Conservation (phyloP, 2,888 invertebrate genomes). For the Pollenia griseotomentosa region DNA sequence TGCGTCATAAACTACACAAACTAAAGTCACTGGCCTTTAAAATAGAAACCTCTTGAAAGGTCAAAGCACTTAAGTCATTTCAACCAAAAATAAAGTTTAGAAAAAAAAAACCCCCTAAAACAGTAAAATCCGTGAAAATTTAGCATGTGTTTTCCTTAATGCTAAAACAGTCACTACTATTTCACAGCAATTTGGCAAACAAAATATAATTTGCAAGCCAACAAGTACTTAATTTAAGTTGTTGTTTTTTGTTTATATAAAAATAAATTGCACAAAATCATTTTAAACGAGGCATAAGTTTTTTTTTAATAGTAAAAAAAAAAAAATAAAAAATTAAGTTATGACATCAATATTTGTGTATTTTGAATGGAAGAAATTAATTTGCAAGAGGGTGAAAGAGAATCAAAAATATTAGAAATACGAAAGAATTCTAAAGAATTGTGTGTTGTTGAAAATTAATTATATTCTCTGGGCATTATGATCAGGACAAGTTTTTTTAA, state of each 20-base stretch:
- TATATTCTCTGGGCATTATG: no score
- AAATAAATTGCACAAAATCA: conserved; percentile 20
- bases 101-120: conserved; percentile 1
- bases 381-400: background rate
- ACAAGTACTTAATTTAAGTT: conserved; percentile 5
- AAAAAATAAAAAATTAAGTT: background rate
- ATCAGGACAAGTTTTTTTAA: no score
- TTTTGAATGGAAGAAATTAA: background rate
- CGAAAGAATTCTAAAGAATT: background rate
- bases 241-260: background rate
- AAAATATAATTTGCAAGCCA: conserved; percentile 57
- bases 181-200: conserved; percentile 54
- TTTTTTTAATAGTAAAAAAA: background rate
- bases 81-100: background rate
- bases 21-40: conserved; percentile 27
- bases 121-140: background rate
- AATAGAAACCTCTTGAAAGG: background rate
- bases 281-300: conserved; percentile 36
- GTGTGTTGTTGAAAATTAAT: no score
- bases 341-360: background rate
- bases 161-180: background rate
- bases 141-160: background rate
- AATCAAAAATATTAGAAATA: background rate
- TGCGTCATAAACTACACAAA: no score
- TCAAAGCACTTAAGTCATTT: conserved; percentile 13